A percentile compares a stretch with the other conserved stretches of the same genome.
phyloP scores from a whole-genome alignment of 2,888 invertebrate species.

The Hirtodrosophila duncani region DNA sequence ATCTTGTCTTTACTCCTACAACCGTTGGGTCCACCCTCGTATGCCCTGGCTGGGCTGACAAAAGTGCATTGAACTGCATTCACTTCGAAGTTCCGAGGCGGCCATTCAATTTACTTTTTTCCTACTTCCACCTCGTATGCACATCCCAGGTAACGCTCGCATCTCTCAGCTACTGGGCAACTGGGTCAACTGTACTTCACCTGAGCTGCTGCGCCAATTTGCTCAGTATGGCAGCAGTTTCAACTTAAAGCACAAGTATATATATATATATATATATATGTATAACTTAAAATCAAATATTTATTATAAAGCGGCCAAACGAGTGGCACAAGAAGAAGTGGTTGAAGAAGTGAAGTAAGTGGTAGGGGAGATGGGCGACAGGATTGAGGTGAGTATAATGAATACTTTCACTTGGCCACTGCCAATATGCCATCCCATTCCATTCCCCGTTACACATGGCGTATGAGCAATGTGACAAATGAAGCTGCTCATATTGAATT shows the following conservation, averaged over 20 bases:
- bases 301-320: conserved; percentile 45
- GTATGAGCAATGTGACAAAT: conserved; percentile 55
- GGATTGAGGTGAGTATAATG: conserved; percentile 34
- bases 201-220: conserved; percentile 48
- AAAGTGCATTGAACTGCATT: conserved; percentile 63
- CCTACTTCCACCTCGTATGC: conserved; percentile 30
- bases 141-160: not conserved
- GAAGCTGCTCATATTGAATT: conserved; percentile 72
- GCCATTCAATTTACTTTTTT: conserved; percentile 62
- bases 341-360: not conserved
- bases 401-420: conserved; percentile 49
- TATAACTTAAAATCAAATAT: conserved; percentile 56
- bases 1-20: too few species aligned
- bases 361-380: conserved; percentile 12
- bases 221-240: not conserved
- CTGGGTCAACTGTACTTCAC: conserved; percentile 59
- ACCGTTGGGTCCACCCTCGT: conserved; percentile 17
- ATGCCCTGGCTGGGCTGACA: conserved; percentile 15
- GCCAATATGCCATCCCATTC: too few species aligned
- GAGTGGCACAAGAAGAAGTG: not conserved
- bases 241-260: conserved; percentile 48
- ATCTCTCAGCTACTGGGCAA: conserved; percentile 33
- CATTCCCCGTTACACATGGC: conserved; percentile 46
- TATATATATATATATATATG: conserved; percentile 28
- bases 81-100: conserved; percentile 44